phyloP scores from a whole-genome alignment of 1,140 invertebrate species.

The Cyrtorhinus lividipennis region DNA sequence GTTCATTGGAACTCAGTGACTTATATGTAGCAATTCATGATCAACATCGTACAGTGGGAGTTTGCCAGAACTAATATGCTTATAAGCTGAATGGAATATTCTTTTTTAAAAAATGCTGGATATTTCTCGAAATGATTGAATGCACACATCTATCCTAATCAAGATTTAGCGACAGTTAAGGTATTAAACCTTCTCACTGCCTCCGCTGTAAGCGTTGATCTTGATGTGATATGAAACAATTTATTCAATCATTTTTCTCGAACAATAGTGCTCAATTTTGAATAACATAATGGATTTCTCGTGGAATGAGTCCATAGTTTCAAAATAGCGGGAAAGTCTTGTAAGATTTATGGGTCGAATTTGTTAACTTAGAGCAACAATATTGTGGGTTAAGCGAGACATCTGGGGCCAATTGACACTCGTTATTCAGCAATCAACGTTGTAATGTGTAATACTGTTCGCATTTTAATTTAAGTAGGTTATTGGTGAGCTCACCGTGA shows the following conservation, averaged over 20 bases:
- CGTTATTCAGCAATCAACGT: neutral
- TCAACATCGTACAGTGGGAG: too few relatives aligned
- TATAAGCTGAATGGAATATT: too few relatives aligned
- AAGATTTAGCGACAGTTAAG: neutral
- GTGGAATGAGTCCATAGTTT: neutral
- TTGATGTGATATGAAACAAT: conserved; percentile 5
- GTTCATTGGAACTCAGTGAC: too few relatives aligned
- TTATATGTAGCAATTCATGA: too few relatives aligned
- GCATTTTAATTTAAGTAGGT: too few relatives aligned
- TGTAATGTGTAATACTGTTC: too few relatives aligned
- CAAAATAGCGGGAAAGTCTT: neutral
- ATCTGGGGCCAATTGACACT: conserved; percentile 4
- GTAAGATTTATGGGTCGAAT: neutral
- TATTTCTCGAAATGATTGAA: neutral
- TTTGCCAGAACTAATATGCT: too few relatives aligned
- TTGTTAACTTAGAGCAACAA: neutral
- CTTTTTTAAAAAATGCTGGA: neutral
- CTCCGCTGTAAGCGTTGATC: neutral
- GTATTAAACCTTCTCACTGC: neutral
- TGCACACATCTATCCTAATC: conserved; percentile 3
- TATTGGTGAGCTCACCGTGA: neutral
- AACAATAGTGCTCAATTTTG: neutral
- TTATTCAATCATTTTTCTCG: conserved; percentile 2
- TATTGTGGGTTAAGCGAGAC: neutral
- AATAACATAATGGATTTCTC: neutral